Evolutionary conservation across 2,113 vertebrate species (phyloP).

Genomic region (Paramisgurnus dabryanus): DNA sequence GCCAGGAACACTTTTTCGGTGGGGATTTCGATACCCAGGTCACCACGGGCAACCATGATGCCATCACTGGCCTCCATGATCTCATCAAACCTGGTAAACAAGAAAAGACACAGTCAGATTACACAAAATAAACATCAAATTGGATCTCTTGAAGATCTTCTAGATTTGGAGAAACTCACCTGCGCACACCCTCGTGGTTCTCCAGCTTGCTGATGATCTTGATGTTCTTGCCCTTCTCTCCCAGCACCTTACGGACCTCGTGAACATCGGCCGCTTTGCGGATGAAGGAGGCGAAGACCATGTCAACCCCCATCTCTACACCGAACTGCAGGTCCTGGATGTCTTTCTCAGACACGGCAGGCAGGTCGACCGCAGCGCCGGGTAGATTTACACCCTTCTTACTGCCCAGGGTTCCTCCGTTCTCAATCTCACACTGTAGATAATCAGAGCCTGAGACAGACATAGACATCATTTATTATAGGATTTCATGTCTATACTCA

Average conservation of each 20-base stretch:
- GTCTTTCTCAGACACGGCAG: slow-evolving; percentile 92
- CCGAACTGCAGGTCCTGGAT: slow-evolving; percentile 90
- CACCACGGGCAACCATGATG: slow-evolving; percentile 98
- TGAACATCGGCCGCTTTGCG: slow-evolving; percentile 92
- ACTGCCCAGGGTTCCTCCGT: slow-evolving; percentile 89
- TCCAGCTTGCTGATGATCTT: slow-evolving; percentile 99
- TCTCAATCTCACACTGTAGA: slow-evolving; percentile 87
- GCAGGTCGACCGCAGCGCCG: slow-evolving; percentile 90
- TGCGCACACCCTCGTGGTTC: slow-evolving; percentile 96
- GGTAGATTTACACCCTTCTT: slow-evolving; percentile 98
- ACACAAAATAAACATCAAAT: neutral
- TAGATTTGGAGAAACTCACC: slow-evolving; percentile 70
- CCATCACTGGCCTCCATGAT: slow-evolving; percentile 98
- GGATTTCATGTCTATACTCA: too few species aligned
- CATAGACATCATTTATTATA: neutral
- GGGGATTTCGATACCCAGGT: slow-evolving; percentile 96
- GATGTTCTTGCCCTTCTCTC: slow-evolving; percentile 94
- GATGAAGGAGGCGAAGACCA: slow-evolving; percentile 98
- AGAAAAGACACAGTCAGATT: neutral
- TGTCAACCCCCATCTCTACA: slow-evolving; percentile 90
- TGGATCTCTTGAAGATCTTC: neutral
- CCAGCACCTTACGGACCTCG: slow-evolving; percentile 89
- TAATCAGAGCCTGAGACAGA: slow-evolving; percentile 78
- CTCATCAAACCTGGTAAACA: slow-evolving; percentile 87
- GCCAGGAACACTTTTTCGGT: slow-evolving; percentile 97